Conservation (phyloP, 1,140 invertebrate species). For the Stenopsyche tienmushanensis region DNA sequence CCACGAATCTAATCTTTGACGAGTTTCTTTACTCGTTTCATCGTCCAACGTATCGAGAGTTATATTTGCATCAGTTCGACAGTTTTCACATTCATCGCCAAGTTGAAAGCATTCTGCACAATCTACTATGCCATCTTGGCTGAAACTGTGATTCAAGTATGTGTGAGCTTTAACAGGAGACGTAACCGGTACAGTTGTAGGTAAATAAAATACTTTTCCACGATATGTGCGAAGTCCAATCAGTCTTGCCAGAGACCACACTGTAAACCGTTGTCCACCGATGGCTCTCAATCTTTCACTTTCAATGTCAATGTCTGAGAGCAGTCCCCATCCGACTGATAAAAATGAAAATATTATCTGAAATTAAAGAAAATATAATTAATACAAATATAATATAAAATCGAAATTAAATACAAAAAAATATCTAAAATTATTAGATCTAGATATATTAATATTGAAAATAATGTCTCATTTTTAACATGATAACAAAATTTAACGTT, state of each 20-base stretch:
- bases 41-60: slow-evolving; percentile 50
- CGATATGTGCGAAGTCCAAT: slow-evolving; percentile 72
- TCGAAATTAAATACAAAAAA: no score
- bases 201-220: slow-evolving; percentile 68
- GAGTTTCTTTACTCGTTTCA: slow-evolving; percentile 46
- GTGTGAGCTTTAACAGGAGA: slow-evolving; percentile 46
- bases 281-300: slow-evolving; percentile 88
- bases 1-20: slow-evolving; percentile 74
- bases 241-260: slow-evolving; percentile 86
- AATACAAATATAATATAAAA: no score
- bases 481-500: no score
- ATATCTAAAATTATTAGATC: no score
- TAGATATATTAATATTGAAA: no score
- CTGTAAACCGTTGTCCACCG: slow-evolving; percentile 86
- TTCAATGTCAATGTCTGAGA: slow-evolving; percentile 96
- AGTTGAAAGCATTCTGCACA: slow-evolving; percentile 53
- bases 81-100: slow-evolving; percentile 53
- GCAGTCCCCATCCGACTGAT: slow-evolving; percentile 90
- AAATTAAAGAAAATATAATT: slow-evolving; percentile 47
- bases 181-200: slow-evolving; percentile 46
- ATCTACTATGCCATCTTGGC: slow-evolving; percentile 56
- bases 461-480: no score
- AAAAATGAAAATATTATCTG: slow-evolving; percentile 87
- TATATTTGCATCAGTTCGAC: slow-evolving; percentile 43
- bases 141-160: slow-evolving; percentile 52